These are phyloP conservation scores for Menura novaehollandiae DNA, from an alignment of 2,113 vertebrate species.

Conservation along the genomic window DNA sequence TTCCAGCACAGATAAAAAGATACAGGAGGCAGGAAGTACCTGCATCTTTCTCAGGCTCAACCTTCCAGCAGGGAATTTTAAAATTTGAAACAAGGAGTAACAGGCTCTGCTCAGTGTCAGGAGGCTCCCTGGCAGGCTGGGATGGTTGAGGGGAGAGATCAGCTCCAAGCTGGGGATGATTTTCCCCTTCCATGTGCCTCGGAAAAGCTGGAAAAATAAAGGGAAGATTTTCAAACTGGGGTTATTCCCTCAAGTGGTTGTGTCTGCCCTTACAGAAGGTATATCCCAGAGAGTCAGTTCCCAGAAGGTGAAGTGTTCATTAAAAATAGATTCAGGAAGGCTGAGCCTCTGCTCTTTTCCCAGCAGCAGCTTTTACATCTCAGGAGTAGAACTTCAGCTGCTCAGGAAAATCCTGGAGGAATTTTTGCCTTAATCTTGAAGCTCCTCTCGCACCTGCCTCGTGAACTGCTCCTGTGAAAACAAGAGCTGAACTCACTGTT, in stretches of 20 bases:
- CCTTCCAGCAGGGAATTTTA: background rate
- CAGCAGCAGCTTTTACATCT: background rate
- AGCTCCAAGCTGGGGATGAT: background rate
- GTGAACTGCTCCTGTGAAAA: background rate
- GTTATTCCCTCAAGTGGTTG: background rate
- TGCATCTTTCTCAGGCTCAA: background rate
- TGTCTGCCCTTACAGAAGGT: background rate
- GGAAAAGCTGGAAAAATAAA: background rate
- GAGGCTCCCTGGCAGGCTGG: background rate
- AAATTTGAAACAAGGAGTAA: background rate
- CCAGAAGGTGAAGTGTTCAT: background rate
- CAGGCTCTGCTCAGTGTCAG: background rate
- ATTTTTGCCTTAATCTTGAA: background rate
- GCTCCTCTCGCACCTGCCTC: background rate
- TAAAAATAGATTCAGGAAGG: background rate
- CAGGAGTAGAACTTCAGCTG: background rate
- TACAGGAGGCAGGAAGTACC: background rate
- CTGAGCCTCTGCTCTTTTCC: background rate
- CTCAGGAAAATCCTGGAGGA: background rate
- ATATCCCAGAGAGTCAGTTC: background rate
- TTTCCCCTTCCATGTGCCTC: background rate
- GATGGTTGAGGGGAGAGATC: background rate
- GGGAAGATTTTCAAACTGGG: background rate
- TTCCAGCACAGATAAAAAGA: background rate
- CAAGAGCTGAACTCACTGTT: background rate